Base-by-base conservation (phyloP, 1,140 invertebrate species). In the Atta colombica region DNA sequence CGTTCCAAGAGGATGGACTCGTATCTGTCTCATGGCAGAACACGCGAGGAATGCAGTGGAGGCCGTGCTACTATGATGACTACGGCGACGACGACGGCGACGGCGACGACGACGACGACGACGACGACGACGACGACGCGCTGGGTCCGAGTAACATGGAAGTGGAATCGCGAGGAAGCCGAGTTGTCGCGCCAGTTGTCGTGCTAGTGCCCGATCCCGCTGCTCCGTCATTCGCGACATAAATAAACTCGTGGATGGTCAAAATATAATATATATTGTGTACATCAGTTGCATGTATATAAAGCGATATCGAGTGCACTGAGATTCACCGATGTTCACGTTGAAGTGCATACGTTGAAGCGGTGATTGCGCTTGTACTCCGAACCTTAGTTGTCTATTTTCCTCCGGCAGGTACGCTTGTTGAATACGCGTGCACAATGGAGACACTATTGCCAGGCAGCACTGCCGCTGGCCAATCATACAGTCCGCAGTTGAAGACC, bases 401-500 rank as follows among this genome's bases (percentile, higher is more conserved):
- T 66, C 12, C 60, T 21, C 58, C 4, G 35, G 21, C 3, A 14
- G 45, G 8, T 10, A 25, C n/a, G 65, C 31, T 21, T 55, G 28
- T 35, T 18, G 25, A 14, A 45, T 14, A 69, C 35, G 25, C 45
- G 51, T 28, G 31, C 55, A 61, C 96, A 96, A 97, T 97, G 97
- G 97, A 97, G 95, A 96, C 96, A 93, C 95, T 97, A 93, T 96
- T 97, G 89, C 96, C 97, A n/a, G 90, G 90, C 78, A 93, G 94
- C 89, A 93, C 93, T 77, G 95, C 61, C 77, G 28, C 61, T 28
- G 93, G 91, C 81, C 95, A 95, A 87, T 94, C 95, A 35, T 96
- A 97, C 92, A 97, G 96, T 94, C 97, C 97, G 88, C 98, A 98
- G 94, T 96, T 99, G 92, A 98, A 98, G 96, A 98, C 97, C 95